Base-by-base conservation (phyloP, 2,888 invertebrate genomes). In the Deilephila porcellus region DNA sequence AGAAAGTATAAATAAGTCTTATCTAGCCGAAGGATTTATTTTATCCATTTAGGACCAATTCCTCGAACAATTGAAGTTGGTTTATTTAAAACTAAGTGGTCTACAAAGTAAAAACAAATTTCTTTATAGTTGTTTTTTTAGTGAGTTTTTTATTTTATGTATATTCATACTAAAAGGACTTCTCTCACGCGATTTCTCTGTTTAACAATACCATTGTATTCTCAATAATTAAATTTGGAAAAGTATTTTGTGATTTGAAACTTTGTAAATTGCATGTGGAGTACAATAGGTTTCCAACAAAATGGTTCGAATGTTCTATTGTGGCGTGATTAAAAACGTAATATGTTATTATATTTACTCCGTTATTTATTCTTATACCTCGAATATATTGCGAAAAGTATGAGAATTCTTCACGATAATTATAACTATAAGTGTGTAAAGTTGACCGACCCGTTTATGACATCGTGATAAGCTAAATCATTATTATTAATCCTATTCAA, bases 161-260 rank as follows among this genome's bases (percentile, higher is more conserved):
- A 14, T 20, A 67, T 45, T 45, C 45, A 67, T 45, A 17, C 25
- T 67, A 14, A 5, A 52, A 52, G 6, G 17, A 6, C 19, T 34
- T 19, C 4, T 20, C 37, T 20, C 64, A 67, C 67, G 25, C 67
- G 52, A 67, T 14, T 25, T 20, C 25, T 67, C 7, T 5, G 20
- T 45, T 20, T n/a, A 17, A 67, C 14, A 25, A 52, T 25, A 67
- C 20, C 17, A 67, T 56, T 56, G 64, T 45, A 20, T 8, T 64
- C 37, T 45, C 25, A 67, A 67, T 67, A 52, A 45, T 67, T 67
- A 14, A 4, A 67, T 67, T 67, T 17, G 17, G 19, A 67, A 7
- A 45, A 17, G 17, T 25, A 20, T 52, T 25, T 4, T 67, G 5
- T 45, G 20, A 45, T 25, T 25, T n/a, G 37, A 56, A 37, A 20